Evolutionary conservation across 2,113 vertebrate genomes (phyloP).

Genomic region (Lagopus leucura): DNA sequence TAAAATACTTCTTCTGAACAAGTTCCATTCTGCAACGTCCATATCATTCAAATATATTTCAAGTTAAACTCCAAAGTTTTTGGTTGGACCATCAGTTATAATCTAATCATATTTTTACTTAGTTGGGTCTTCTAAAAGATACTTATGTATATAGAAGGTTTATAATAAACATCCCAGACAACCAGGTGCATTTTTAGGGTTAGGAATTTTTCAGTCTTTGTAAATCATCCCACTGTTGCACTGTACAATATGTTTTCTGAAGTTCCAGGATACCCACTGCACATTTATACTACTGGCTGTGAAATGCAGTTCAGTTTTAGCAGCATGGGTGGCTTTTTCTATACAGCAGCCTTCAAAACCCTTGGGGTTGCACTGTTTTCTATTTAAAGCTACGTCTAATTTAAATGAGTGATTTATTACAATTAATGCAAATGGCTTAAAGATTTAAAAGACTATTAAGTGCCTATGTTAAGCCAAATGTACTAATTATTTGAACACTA

Average conservation of each 20-base stretch:
- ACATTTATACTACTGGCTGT: neutral
- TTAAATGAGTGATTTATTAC: slow-evolving; percentile 32
- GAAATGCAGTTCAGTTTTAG: neutral
- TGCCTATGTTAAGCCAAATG: slow-evolving; percentile 15
- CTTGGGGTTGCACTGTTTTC: neutral
- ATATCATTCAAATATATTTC: neutral
- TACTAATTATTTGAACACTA: slow-evolving; percentile 31
- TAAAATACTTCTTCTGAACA: neutral
- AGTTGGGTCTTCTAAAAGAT: neutral
- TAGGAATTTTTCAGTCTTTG: neutral
- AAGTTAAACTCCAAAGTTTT: neutral
- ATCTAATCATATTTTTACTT: neutral
- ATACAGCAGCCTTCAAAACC: neutral
- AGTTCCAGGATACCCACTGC: neutral
- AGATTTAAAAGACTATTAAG: slow-evolving; percentile 32
- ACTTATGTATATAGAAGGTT: neutral
- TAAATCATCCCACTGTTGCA: neutral
- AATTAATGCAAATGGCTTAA: slow-evolving; percentile 23
- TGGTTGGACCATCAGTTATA: neutral
- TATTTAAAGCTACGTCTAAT: neutral
- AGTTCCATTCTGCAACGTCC: neutral
- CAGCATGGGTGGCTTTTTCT: neutral
- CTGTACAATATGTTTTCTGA: neutral
- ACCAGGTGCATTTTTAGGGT: neutral
- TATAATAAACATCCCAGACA: neutral